Evolutionary conservation across 2,113 vertebrate species (phyloP), one percentile per base, ranked within the genome.

Genomic region (Syrmaticus mikado): DNA sequence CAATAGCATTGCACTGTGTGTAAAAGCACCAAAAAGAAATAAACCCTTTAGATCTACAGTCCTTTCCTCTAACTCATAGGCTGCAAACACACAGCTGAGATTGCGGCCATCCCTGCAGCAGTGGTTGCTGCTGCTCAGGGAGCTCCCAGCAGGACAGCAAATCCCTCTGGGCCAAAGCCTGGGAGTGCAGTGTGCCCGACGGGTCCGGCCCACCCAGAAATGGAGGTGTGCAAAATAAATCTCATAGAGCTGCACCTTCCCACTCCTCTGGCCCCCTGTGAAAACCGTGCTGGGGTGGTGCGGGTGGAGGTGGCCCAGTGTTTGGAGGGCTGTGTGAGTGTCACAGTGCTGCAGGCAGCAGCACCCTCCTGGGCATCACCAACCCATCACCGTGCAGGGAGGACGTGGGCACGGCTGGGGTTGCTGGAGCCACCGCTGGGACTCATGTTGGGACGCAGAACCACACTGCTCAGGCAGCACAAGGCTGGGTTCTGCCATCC

Each of bases 1-100:
- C n/a, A 30, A 12, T 10, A 30, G 13, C 18, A 12, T 4, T 64
- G 41, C 1, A 0, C 16, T 22, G 3, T 2, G 71, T 75, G 57
- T 10, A 50, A 45, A n/a, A 48, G 32, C 24, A 40, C 10, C n/a
- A 18, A 15, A n/a, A 4, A 46, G 41, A 45, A 76, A 21, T 13
- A 7, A 3, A 20, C 27, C 13, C 66, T 25, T 58, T 2, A 1
- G 40, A 20, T 62, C 52, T 22, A 38, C 20, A 48, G 40, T 5
- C 24, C 27, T 21, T 46, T 82, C 14, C 43, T 64, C 70, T 19
- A 13, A 3, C 19, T 32, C 57, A 8, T 8, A 8, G 2, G 4
- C 3, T 43, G 52, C 15, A 73, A 82, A 73, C 14, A 34, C n/a
- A 9, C 1, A 0, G 8, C 32, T 58, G 70, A 43, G 65, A 34